Conservation (phyloP, 2,797 vertebrate genomes). For the Momotus momota region DNA sequence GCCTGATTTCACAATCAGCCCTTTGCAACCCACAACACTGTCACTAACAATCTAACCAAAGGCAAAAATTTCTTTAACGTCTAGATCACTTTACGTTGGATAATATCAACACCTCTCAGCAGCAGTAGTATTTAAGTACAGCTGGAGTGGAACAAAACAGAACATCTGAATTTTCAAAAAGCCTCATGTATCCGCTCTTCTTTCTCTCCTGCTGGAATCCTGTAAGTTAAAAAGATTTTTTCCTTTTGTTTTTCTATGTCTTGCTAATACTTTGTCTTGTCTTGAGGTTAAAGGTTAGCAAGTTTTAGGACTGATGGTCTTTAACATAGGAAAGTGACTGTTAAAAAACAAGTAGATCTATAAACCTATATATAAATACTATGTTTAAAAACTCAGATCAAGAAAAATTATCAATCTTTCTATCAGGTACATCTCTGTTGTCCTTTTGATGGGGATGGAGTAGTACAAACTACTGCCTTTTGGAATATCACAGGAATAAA, state of each 20-base stretch:
- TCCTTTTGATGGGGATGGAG: not conserved
- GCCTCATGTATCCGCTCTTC: not conserved
- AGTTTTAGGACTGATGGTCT: not conserved
- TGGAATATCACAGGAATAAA: not conserved
- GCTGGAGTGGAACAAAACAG: not conserved
- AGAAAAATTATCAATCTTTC: not conserved
- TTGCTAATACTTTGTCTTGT: not conserved
- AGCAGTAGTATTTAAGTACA: slow-evolving; percentile 27
- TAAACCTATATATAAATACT: not conserved
- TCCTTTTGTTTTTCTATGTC: not conserved
- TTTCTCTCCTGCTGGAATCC: not conserved
- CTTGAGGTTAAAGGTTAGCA: not conserved
- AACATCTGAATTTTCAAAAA: not conserved
- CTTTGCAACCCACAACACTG: slow-evolving; percentile 17
- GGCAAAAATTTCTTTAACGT: slow-evolving; percentile 48
- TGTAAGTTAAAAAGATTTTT: not conserved
- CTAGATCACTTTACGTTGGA: slow-evolving; percentile 10
- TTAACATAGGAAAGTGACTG: not conserved
- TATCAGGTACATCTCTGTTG: not conserved
- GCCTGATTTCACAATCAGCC: slow-evolving; percentile 52
- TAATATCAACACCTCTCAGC: slow-evolving; percentile 44
- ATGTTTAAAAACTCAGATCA: not conserved
- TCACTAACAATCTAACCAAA: slow-evolving; percentile 39
- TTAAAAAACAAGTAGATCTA: not conserved
- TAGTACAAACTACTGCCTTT: not conserved